phyloP scores from a whole-genome alignment of 2,888 invertebrate genomes.

The Chirona hameri region DNA sequence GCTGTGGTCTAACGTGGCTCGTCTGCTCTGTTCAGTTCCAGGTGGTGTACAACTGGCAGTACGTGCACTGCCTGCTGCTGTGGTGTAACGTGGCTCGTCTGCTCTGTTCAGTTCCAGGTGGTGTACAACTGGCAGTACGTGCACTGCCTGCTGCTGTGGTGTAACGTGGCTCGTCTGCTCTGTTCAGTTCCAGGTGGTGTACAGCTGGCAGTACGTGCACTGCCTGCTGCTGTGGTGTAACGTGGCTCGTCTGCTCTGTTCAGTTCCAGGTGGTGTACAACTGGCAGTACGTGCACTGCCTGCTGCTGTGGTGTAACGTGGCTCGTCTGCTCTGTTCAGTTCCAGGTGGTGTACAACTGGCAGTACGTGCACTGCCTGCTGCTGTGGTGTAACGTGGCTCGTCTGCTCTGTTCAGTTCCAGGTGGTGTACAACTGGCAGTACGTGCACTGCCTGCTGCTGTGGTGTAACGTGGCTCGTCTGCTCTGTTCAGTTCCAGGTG shows the following conservation, averaged over 20 bases:
- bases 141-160: constrained; percentile 86
- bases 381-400: too few species aligned
- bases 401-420: too few species aligned
- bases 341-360: constrained; percentile 97
- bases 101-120: constrained; percentile 74
- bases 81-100: too few species aligned
- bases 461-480: too few species aligned
- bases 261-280: constrained; percentile 86
- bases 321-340: constrained; percentile 48
- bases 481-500: too few species aligned
- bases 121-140: constrained; percentile 99
- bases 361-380: constrained; percentile 90
- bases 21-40: constrained; percentile 58
- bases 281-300: constrained; percentile 95
- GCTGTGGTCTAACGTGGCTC: neutral
- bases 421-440: too few species aligned
- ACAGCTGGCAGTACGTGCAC: constrained; percentile 97
- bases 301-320: constrained; percentile 66
- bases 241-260: constrained; percentile 43
- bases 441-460: too few species aligned
- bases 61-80: constrained; percentile 81
- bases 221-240: constrained; percentile 75
- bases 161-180: constrained; percentile 52
- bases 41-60: constrained; percentile 98
- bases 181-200: constrained; percentile 76